These are phyloP conservation scores for Illadopsis cleaveri DNA, from an alignment of 2,113 vertebrate species.

Conservation along the genomic window DNA sequence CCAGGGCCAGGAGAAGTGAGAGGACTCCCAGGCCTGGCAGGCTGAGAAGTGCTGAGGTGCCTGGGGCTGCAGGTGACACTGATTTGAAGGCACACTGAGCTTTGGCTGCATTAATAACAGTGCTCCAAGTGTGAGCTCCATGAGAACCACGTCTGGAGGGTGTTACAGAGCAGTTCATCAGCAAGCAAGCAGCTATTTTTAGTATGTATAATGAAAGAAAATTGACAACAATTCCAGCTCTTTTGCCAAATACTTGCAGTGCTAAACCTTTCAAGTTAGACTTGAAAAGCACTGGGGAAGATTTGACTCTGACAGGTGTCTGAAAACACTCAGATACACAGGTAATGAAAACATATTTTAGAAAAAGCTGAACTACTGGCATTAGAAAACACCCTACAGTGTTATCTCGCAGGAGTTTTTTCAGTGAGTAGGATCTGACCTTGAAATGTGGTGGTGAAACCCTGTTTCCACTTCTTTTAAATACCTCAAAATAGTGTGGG, in stretches of 20 bases:
- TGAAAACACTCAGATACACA: neutral
- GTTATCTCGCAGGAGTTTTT: neutral
- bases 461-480: neutral
- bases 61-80: neutral
- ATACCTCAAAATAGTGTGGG: neutral
- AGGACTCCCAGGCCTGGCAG: neutral
- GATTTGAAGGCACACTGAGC: neutral
- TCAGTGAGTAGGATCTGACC: neutral
- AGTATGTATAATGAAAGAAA: neutral
- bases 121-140: neutral
- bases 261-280: neutral
- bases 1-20: neutral
- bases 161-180: neutral
- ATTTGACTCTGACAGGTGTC: neutral
- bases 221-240: neutral
- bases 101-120: neutral
- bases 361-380: neutral
- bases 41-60: neutral
- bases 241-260: conserved; percentile 12
- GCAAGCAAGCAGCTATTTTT: conserved; percentile 24
- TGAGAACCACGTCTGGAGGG: neutral
- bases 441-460: neutral
- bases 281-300: neutral
- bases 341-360: neutral
- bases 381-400: neutral